A percentile compares a stretch with the other conserved stretches of the same genome.
phyloP scores from a whole-genome alignment of 2,888 invertebrate species.

The Leptopilina drosophilae region DNA sequence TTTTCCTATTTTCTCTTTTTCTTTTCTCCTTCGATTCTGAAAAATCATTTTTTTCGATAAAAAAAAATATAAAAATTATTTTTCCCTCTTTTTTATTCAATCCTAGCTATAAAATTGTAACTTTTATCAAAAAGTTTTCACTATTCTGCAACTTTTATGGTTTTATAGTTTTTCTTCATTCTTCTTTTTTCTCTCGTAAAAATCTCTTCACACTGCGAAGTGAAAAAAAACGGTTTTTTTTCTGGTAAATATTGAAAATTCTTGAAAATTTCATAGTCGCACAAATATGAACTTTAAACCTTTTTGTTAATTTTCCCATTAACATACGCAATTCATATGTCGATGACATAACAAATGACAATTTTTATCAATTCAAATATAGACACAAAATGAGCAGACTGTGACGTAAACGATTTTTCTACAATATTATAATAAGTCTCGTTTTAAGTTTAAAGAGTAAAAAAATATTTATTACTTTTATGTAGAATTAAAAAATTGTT shows the following conservation, averaged over 20 bases:
- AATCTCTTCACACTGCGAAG: neutral
- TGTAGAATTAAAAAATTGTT: too few relatives aligned
- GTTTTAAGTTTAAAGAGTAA: too few relatives aligned
- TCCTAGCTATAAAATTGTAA: slow-evolving; percentile 14
- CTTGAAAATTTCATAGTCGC: neutral
- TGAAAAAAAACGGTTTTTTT: too few relatives aligned
- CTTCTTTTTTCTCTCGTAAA: neutral
- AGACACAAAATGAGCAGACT: neutral
- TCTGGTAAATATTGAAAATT: neutral
- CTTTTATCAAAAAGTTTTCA: neutral
- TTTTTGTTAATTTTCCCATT: neutral
- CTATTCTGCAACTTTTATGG: neutral
- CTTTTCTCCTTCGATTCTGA: neutral
- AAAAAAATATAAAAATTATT: neutral
- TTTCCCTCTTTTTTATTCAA: neutral
- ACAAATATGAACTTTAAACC: neutral
- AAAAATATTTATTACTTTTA: too few relatives aligned
- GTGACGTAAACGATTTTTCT: neutral
- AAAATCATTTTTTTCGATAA: neutral
- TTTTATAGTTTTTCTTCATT: neutral
- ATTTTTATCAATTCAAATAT: neutral
- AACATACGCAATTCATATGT: neutral
- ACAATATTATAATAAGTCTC: neutral
- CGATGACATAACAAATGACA: neutral
- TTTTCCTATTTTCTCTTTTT: too few relatives aligned